Conservation (phyloP, 1,140 invertebrate genomes). For the Capitella teleta region DNA sequence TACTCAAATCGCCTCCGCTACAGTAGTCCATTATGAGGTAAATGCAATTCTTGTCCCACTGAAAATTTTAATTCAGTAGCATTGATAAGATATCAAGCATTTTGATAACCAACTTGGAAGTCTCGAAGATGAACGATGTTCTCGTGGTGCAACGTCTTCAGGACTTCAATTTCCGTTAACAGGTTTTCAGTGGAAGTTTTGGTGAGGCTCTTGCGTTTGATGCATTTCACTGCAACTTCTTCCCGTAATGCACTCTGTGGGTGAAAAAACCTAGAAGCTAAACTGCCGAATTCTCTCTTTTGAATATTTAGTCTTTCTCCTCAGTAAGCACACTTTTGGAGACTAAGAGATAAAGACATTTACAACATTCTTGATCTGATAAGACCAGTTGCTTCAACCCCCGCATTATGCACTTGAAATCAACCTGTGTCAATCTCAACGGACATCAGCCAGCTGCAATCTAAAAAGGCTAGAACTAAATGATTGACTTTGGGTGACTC, state of each 20-base stretch:
- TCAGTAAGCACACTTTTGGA: too few relatives aligned
- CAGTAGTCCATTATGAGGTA: conserved; percentile 85
- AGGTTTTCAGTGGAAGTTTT: conserved; percentile 66
- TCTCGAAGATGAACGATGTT: conserved; percentile 75
- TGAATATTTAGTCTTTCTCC: neutral
- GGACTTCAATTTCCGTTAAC: conserved; percentile 70
- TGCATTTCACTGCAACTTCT: conserved; percentile 71
- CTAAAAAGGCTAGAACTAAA: too few relatives aligned
- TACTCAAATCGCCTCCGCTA: conserved; percentile 70
- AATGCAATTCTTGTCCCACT: conserved; percentile 59
- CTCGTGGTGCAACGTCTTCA: conserved; percentile 70
- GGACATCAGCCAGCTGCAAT: too few relatives aligned
- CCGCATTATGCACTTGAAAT: too few relatives aligned
- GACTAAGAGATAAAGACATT: too few relatives aligned
- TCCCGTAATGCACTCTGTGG: conserved; percentile 51
- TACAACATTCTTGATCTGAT: too few relatives aligned
- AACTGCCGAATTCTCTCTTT: neutral
- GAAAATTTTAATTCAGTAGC: conserved; percentile 13
- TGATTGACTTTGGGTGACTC: too few relatives aligned
- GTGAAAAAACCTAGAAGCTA: conserved; percentile 3
- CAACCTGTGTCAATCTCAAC: too few relatives aligned
- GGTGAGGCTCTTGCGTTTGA: conserved; percentile 62
- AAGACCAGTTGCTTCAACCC: too few relatives aligned
- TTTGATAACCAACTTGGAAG: conserved; percentile 49
- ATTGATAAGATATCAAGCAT: neutral